Conservation (phyloP, 1,140 invertebrate species). For the Caenorhabditis latens region DNA sequence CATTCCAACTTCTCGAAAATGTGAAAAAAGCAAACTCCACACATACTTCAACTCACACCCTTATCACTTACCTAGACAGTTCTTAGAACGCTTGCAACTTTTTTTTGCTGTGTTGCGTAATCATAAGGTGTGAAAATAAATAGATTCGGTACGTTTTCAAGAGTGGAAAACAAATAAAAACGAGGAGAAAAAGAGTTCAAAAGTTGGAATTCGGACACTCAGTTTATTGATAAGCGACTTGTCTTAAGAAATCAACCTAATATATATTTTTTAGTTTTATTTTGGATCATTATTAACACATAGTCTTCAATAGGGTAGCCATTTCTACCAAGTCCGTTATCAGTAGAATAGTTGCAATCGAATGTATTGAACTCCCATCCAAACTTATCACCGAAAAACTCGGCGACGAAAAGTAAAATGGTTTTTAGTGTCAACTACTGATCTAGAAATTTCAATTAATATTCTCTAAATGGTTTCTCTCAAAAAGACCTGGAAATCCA, state of each 20-base stretch:
- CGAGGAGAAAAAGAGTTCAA: constrained; percentile 12
- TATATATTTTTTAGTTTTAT: too few species aligned
- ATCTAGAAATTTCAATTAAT: background rate
- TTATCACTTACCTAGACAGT: constrained; percentile 1
- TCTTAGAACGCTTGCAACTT: constrained; percentile 42
- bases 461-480: background rate
- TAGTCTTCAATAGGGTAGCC: too few species aligned
- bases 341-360: background rate
- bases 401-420: constrained; percentile 18
- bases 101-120: constrained; percentile 32
- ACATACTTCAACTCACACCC: background rate
- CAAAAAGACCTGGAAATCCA: constrained; percentile 3
- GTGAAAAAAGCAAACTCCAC: background rate
- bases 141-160: background rate
- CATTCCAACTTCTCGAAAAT: background rate
- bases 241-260: background rate
- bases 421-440: background rate
- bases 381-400: background rate
- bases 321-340: background rate
- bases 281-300: too few species aligned
- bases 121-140: constrained; percentile 52
- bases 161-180: constrained; percentile 37
- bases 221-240: background rate
- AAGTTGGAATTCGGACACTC: constrained; percentile 1
- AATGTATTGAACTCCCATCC: constrained; percentile 4